phyloP scores from a whole-genome alignment of 2,113 vertebrate species.

The Glareola pratincola region DNA sequence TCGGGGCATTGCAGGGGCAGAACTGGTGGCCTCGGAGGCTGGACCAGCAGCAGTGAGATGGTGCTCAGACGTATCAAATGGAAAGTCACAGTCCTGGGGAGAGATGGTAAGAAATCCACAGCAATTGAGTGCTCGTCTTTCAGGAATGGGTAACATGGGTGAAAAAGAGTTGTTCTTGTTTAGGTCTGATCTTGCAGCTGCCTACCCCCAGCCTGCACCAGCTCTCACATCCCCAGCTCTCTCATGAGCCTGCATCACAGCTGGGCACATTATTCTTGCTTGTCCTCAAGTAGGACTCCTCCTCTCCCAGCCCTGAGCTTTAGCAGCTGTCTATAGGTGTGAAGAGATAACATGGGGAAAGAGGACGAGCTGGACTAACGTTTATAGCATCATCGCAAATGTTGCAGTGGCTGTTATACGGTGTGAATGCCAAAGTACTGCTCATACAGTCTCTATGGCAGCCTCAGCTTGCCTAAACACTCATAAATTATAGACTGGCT shows the following conservation, averaged over 20 bases:
- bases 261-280: background rate
- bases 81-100: background rate
- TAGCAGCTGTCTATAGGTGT: background rate
- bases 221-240: background rate
- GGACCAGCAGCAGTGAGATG: background rate
- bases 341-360: background rate
- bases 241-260: accelerated
- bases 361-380: background rate
- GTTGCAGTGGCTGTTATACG: background rate
- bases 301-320: background rate
- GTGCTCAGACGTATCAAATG: background rate
- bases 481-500: background rate
- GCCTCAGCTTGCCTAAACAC: background rate
- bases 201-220: background rate
- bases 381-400: background rate
- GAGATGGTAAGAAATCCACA: background rate
- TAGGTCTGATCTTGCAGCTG: background rate
- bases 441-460: background rate
- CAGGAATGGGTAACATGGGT: background rate
- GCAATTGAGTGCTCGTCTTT: background rate
- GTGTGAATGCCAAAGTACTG: background rate
- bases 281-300: background rate
- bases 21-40: background rate
- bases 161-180: background rate
- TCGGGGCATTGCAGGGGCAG: background rate